These are phyloP conservation scores for Neogobius melanostomus DNA, from an alignment of 2,113 vertebrate species.

Conservation along the genomic window DNA sequence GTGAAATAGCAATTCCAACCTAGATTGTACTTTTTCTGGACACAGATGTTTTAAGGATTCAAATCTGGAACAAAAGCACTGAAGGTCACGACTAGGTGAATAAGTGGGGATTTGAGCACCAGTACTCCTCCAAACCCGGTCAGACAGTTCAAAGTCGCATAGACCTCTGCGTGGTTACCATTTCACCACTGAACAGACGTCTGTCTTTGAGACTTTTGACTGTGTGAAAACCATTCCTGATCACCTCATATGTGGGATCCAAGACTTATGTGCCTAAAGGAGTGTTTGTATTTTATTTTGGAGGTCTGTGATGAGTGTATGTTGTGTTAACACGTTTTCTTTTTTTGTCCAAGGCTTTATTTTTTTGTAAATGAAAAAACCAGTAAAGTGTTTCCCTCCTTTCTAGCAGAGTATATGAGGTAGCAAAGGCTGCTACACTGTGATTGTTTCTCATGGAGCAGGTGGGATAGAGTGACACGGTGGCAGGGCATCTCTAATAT, in stretches of 20 bases:
- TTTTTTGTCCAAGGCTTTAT: conserved; percentile 52
- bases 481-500: conserved; percentile 31
- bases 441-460: conserved; percentile 47
- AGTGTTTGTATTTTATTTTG: conserved; percentile 37
- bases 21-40: conserved; percentile 68
- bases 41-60: conserved; percentile 39
- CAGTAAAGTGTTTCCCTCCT: conserved; percentile 61
- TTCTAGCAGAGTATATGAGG: conserved; percentile 38
- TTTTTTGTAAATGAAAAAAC: conserved; percentile 59
- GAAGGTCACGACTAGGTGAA: conserved; percentile 30
- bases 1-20: conserved; percentile 71
- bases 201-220: conserved; percentile 11
- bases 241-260: conserved; percentile 57
- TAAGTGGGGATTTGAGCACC: conserved; percentile 25
- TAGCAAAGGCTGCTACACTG: conserved; percentile 69
- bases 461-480: conserved; percentile 7
- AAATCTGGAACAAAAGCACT: conserved; percentile 33
- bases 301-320: conserved; percentile 16
- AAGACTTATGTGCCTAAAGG: conserved; percentile 73
- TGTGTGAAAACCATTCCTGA: conserved; percentile 67
- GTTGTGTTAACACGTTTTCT: conserved; percentile 54
- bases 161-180: conserved; percentile 40
- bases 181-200: conserved; percentile 32
- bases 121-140: conserved; percentile 29
- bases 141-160: conserved; percentile 39